These are phyloP conservation scores for Melinaea menophilus DNA, from an alignment of 2,888 invertebrate species.

Conservation along the genomic window DNA sequence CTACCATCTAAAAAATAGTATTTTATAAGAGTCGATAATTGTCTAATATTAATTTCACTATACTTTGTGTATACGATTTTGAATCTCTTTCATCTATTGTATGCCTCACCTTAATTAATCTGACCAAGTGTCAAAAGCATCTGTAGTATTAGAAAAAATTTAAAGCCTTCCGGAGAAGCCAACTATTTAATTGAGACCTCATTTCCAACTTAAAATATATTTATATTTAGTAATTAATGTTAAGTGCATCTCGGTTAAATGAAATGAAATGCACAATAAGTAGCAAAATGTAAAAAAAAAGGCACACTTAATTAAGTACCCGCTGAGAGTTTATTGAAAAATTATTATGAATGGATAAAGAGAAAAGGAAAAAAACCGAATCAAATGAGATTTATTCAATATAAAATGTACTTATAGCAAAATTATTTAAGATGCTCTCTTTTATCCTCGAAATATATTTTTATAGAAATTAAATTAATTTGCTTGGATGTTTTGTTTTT, in stretches of 20 bases:
- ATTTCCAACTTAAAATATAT: no score
- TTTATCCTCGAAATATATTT: slow-evolving; percentile 2
- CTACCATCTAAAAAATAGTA: no score
- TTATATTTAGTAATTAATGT: no score
- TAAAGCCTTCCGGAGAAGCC: no score
- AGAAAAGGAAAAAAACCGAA: slow-evolving; percentile 25
- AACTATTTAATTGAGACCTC: no score
- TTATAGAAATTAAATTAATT: not conserved
- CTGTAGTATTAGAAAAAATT: no score
- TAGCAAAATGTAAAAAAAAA: slow-evolving; percentile 26
- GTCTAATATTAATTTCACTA: no score
- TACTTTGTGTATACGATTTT: no score
- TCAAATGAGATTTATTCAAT: slow-evolving; percentile 31
- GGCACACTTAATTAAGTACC: slow-evolving; percentile 31
- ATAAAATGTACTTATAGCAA: slow-evolving; percentile 28
- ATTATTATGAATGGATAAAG: slow-evolving; percentile 26
- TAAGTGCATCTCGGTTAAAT: slow-evolving; percentile 2
- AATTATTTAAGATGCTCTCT: slow-evolving; percentile 23
- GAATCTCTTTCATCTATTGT: no score
- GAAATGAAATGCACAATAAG: slow-evolving; percentile 20
- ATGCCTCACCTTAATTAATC: no score
- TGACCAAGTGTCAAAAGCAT: no score
- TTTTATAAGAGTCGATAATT: no score
- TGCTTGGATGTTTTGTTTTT: not conserved
- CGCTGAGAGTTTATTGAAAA: slow-evolving; percentile 24